Base-by-base conservation (phyloP, 2,888 invertebrate genomes). In the Drosophila nr. perissopoda region DNA sequence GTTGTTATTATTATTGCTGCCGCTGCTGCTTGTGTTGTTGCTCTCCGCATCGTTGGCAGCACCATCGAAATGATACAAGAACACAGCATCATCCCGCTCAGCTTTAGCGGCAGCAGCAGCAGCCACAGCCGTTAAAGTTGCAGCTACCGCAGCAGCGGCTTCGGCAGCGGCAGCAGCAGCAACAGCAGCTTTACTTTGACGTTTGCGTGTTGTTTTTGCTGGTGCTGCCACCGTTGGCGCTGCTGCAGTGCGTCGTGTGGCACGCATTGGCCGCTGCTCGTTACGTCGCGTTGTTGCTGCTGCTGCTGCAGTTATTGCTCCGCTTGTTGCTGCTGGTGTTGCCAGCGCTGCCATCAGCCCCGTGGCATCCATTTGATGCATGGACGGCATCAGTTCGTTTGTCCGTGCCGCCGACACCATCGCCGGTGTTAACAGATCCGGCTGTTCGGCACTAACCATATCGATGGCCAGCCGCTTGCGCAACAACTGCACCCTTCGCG, bases 381-480 rank as follows among this genome's bases (percentile, higher is more conserved):
- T 45, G 25, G 45, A 45, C 25, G 45, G 25, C 25, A 45, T 25
- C 45, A 45, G 45, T 7, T 45, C 45, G 16, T 25, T 45, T 45
- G 45, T 73, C 1, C 62, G 73, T 33, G 57, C 59, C 11, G 57
- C 79, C 18, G 53, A 59, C 4, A 27, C 49, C 7, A 13, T 52
- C 11, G 29, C 51, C 3, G 58, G 13, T 2, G 33, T 21, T 18
- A 51, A 25, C 52, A 48, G 10, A 31, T 73, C 31, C 29, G 62
- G 80, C 58, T 82, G 83, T 51, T 91, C 91, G 2, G 86, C 84
- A 65, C 88, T 91, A 4, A 92, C 90, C 90, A 92, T 91, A 60
- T 92, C 92, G 53, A 92, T 92, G 53, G 92, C 92, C 69, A 92
- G 66, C 1, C 92, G 90, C 69, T 92, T 92, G 45, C 91, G 88